Conservation (phyloP, 1,140 invertebrate species). For the Drosophila tristis region DNA sequence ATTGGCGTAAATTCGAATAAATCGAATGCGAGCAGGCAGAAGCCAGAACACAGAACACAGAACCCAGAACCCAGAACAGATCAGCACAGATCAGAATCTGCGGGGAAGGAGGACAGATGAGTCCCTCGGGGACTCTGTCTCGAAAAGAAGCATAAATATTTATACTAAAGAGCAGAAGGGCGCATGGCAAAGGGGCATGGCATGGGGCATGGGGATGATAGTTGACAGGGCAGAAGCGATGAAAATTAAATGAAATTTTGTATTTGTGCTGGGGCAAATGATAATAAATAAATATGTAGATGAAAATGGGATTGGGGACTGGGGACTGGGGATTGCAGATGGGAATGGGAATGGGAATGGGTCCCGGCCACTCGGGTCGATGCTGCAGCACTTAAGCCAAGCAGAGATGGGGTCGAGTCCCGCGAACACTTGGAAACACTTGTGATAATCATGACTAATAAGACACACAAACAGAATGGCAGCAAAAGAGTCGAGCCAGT, state of each 20-base stretch:
- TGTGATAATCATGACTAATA: conserved; percentile 82
- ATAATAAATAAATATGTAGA: conserved; percentile 75
- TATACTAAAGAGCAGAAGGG: conserved; percentile 34
- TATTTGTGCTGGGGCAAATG: conserved; percentile 60
- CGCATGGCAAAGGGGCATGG: not conserved
- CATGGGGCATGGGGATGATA: not conserved
- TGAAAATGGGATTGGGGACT: not conserved
- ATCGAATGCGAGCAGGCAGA: no score
- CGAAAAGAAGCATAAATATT: conserved; percentile 68
- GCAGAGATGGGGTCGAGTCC: not conserved
- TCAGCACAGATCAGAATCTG: not conserved
- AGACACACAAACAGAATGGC: conserved; percentile 61
- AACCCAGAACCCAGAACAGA: conserved; percentile 20
- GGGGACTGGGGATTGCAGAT: not conserved
- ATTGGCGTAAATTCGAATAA: no score
- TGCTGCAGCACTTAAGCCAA: conserved; percentile 30
- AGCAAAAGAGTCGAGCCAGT: conserved; percentile 10
- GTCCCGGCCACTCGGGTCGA: not conserved
- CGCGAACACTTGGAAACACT: conserved; percentile 72
- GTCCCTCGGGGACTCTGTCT: conserved; percentile 27
- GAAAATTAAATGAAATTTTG: conserved; percentile 41
- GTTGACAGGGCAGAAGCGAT: conserved; percentile 1
- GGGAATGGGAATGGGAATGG: conserved; percentile 2
- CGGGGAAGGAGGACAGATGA: not conserved
- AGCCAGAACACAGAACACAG: not conserved